Conservation (phyloP, 2,888 invertebrate species). For the Drosophila diplacantha region DNA sequence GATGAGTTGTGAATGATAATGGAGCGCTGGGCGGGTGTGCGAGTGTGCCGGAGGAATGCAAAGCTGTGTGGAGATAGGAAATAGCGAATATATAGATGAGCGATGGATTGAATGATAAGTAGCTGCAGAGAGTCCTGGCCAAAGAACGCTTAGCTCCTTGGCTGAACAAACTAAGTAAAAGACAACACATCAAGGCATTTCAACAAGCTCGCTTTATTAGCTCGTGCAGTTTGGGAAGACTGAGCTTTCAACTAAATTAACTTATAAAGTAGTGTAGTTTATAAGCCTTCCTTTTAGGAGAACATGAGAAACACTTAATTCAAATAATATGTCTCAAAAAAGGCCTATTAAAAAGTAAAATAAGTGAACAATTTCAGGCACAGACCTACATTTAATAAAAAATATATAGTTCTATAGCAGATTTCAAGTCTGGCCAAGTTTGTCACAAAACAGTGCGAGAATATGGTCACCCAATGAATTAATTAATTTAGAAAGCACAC, state of each 20-base stretch:
- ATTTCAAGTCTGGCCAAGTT: not conserved
- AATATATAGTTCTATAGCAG: not conserved
- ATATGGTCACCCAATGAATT: slow-evolving; percentile 48
- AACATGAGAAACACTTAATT: not conserved
- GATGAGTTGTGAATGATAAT: slow-evolving; percentile 71
- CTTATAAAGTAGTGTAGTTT: not conserved
- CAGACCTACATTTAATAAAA: not conserved
- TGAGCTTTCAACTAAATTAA: not conserved
- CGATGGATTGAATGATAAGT: slow-evolving; percentile 45
- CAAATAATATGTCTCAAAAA: not conserved
- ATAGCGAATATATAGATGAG: slow-evolving; percentile 28
- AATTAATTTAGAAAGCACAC: slow-evolving; percentile 56
- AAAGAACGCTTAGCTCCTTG: slow-evolving; percentile 16
- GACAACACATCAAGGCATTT: not conserved
- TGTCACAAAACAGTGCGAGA: not conserved
- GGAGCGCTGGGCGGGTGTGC: slow-evolving; percentile 34
- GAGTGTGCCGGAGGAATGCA: slow-evolving; percentile 27
- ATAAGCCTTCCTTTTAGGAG: too few relatives aligned
- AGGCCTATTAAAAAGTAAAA: too few relatives aligned
- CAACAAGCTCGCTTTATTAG: slow-evolving; percentile 2
- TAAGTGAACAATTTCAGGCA: not conserved
- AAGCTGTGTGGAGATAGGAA: slow-evolving; percentile 33
- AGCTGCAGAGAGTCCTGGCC: slow-evolving; percentile 22
- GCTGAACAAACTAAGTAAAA: not conserved
- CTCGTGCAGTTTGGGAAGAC: not conserved